Percentiles rank a stretch among this genome's conserved stretches.
phyloP scores from a whole-genome alignment of 2,797 vertebrate species.

The Typhlichthys eigenmanni region DNA sequence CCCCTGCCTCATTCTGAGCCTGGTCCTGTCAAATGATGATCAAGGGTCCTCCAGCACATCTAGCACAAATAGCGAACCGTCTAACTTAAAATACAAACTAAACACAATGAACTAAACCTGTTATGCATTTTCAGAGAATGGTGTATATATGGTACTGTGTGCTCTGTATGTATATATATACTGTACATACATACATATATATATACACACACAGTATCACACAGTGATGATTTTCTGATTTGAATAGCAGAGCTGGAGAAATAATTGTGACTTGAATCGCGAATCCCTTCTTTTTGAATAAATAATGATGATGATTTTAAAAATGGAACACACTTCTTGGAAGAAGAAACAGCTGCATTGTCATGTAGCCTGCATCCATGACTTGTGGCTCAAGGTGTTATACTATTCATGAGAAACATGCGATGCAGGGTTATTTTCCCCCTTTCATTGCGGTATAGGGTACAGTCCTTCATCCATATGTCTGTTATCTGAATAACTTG shows the following conservation, averaged over 20 bases:
- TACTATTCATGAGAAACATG: conserved; percentile 20
- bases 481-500: conserved; percentile 27
- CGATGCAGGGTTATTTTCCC: conserved; percentile 6
- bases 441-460: conserved; percentile 8
- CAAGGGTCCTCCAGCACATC: too few species aligned
- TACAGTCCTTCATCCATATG: conserved; percentile 20
- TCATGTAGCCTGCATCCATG: conserved; percentile 37
- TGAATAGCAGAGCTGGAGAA: conserved; percentile 10
- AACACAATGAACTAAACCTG: neutral
- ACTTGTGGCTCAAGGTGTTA: conserved; percentile 15
- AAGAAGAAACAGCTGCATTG: conserved; percentile 22
- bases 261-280: conserved; percentile 27
- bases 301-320: conserved; percentile 36
- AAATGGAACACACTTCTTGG: conserved; percentile 32
- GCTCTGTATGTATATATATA: too few species aligned
- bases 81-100: neutral
- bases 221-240: too few species aligned
- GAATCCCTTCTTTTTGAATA: conserved; percentile 50
- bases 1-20: too few species aligned
- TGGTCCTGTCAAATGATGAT: too few species aligned
- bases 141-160: too few species aligned
- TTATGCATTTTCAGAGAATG: too few species aligned
- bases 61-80: too few species aligned
- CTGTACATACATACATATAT: too few species aligned
- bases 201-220: too few species aligned